Percentiles rank a stretch among this genome's conserved stretches.
Conservation (phyloP, 1,140 invertebrate genomes). For the Steinernema khuongi region DNA sequence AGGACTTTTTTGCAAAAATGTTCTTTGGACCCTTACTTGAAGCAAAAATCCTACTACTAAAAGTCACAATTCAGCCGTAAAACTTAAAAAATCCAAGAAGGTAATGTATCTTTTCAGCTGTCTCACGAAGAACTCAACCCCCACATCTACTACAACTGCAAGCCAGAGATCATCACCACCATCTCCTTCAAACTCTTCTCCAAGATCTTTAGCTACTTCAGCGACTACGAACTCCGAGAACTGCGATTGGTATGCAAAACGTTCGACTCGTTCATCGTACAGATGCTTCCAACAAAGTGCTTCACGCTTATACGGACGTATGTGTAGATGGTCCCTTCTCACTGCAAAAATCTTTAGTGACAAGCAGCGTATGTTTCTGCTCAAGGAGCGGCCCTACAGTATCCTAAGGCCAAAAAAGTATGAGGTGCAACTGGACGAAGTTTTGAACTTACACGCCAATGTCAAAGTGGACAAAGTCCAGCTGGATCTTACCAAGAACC, state of each 20-base stretch:
- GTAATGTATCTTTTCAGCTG: neutral
- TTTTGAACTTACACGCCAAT: neutral
- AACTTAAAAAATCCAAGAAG: neutral
- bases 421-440: neutral
- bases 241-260: neutral
- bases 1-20: no score
- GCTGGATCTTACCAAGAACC: neutral
- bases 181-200: neutral
- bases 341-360: conserved; percentile 1
- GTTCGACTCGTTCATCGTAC: neutral
- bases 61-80: neutral
- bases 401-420: neutral
- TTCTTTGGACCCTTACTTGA: no score
- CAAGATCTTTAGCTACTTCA: neutral
- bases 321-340: no score
- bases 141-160: neutral
- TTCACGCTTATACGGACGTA: neutral
- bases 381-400: neutral
- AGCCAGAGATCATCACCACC: neutral
- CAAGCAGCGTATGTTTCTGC: neutral
- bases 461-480: neutral
- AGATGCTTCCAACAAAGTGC: neutral
- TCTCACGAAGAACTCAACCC: neutral
- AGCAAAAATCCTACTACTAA: no score
- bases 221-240: neutral